Conservation (phyloP, 1,140 invertebrate genomes). For the Macrotrachela quadricornifera region DNA sequence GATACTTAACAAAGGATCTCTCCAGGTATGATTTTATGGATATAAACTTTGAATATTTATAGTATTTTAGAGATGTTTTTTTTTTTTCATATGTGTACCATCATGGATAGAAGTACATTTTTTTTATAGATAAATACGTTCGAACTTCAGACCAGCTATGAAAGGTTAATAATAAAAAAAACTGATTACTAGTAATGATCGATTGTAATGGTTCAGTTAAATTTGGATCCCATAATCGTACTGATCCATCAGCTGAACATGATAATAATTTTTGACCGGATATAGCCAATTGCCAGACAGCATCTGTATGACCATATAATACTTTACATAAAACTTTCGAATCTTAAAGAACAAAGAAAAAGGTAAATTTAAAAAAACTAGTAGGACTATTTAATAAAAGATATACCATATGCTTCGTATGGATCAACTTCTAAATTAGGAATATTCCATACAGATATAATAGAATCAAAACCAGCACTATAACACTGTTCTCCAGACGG, state of each 20-base stretch:
- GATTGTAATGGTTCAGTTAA: constrained; percentile 11
- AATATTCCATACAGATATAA: constrained; percentile 83
- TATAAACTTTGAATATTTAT: too few species aligned
- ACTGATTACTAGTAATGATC: constrained; percentile 30
- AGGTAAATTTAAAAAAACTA: background rate
- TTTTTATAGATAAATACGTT: too few species aligned
- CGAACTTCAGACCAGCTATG: too few species aligned
- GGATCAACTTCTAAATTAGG: constrained; percentile 81
- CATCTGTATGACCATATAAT: constrained; percentile 71
- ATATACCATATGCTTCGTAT: constrained; percentile 68
- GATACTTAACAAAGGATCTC: too few species aligned
- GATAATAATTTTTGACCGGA: constrained; percentile 56
- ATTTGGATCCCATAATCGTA: constrained; percentile 66
- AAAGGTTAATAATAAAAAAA: too few species aligned
- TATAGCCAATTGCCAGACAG: constrained; percentile 78
- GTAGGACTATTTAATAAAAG: background rate
- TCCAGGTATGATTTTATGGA: too few species aligned
- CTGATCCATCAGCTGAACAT: constrained; percentile 75
- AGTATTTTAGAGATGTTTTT: too few species aligned
- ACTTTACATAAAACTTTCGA: constrained; percentile 59
- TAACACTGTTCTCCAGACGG: constrained; percentile 73
- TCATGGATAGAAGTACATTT: too few species aligned
- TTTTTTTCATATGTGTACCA: too few species aligned
- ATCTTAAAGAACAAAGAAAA: constrained; percentile 35
- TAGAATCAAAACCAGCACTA: constrained; percentile 74